These are phyloP conservation scores for Polydrusus pterygomalis DNA, from an alignment of 2,888 invertebrate species.

Conservation along the genomic window DNA sequence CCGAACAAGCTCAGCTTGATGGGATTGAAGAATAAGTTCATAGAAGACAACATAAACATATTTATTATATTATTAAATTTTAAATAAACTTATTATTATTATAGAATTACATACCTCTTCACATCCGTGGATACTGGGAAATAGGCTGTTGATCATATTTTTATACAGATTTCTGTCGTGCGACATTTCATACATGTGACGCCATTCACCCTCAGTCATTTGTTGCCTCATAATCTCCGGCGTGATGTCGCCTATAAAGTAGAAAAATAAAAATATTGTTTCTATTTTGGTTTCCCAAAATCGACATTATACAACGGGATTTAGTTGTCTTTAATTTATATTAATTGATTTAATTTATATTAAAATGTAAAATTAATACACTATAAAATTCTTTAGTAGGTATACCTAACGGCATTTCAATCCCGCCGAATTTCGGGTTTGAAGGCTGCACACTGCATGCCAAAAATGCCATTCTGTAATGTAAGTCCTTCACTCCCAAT, in stretches of 20 bases:
- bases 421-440: conserved; percentile 90
- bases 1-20: too few relatives aligned
- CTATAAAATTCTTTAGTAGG: too few relatives aligned
- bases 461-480: conserved; percentile 93
- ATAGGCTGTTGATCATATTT: conserved; percentile 92
- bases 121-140: conserved; percentile 97
- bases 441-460: conserved; percentile 94
- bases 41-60: too few relatives aligned
- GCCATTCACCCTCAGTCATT: conserved; percentile 96
- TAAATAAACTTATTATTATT: too few relatives aligned
- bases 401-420: conserved; percentile 80
- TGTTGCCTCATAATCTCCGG: conserved; percentile 94
- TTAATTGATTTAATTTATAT: too few relatives aligned
- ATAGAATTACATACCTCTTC: conserved; percentile 82
- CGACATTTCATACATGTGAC: conserved; percentile 97
- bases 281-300: too few relatives aligned
- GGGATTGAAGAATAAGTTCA: too few relatives aligned
- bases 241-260: conserved; percentile 84
- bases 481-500: conserved; percentile 89
- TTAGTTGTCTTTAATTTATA: too few relatives aligned
- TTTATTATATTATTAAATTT: too few relatives aligned
- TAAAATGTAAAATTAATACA: too few relatives aligned
- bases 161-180: conserved; percentile 92
- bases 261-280: too few relatives aligned
- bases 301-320: too few relatives aligned